Evolutionary conservation across 2,888 invertebrate species (phyloP).

Genomic region (Perizoma flavofasciatum): DNA sequence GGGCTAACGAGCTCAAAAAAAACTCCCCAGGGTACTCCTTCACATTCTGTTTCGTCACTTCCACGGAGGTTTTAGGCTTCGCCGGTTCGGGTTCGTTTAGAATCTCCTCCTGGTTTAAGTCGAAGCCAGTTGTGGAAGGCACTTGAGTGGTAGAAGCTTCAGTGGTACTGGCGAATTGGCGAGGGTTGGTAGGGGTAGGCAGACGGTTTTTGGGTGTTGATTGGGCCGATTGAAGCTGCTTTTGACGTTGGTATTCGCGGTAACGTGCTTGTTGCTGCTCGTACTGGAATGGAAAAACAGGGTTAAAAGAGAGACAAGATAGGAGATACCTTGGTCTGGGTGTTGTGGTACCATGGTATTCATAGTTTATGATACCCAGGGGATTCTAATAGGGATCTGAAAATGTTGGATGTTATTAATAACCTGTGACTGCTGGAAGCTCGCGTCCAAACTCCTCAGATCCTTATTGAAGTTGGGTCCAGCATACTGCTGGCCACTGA

Average conservation of each 20-base stretch:
- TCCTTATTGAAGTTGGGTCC: conserved; percentile 66
- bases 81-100: conserved; percentile 40
- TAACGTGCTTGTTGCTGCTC: conserved; percentile 69
- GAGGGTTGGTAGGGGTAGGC: conserved; percentile 56
- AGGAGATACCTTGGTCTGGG: too few species aligned
- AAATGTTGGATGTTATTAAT: neutral
- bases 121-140: conserved; percentile 57
- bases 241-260: conserved; percentile 66
- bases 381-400: too few species aligned
- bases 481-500: conserved; percentile 69
- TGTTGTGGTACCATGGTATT: too few species aligned
- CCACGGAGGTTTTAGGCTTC: conserved; percentile 60
- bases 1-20: conserved; percentile 67
- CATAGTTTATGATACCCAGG: too few species aligned
- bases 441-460: conserved; percentile 61
- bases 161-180: conserved; percentile 59
- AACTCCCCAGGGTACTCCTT: conserved; percentile 73
- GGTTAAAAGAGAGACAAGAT: neutral
- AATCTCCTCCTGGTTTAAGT: conserved; percentile 63
- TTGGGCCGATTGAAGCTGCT: conserved; percentile 54
- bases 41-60: conserved; percentile 70
- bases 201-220: conserved; percentile 47
- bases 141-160: conserved; percentile 51
- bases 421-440: conserved; percentile 58
- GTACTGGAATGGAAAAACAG: conserved; percentile 51